phyloP scores from a whole-genome alignment of 2,797 vertebrate genomes.

The Eleutherodactylus coqui region DNA sequence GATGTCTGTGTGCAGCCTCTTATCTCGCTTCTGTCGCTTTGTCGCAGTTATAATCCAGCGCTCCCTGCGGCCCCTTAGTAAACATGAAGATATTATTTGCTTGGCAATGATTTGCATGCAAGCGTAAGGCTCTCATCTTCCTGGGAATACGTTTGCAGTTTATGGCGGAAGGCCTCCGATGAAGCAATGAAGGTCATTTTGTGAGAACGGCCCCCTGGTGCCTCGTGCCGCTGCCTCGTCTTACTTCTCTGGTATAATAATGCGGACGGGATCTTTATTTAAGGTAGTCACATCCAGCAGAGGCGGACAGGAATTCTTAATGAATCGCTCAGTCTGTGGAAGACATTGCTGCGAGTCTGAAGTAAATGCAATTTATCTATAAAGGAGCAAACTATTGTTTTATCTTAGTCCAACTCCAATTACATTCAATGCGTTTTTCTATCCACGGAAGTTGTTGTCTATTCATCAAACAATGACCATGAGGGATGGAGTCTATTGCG shows the following conservation, averaged over 20 bases:
- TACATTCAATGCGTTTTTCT: background rate
- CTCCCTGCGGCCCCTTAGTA: slow-evolving; percentile 45
- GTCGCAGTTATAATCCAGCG: slow-evolving; percentile 26
- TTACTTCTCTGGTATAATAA: slow-evolving; percentile 37
- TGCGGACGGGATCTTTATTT: slow-evolving; percentile 65
- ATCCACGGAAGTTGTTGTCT: background rate
- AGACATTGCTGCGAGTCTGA: background rate
- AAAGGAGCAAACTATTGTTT: background rate
- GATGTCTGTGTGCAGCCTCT: background rate
- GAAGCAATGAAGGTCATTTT: slow-evolving; percentile 51
- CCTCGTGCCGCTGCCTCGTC: slow-evolving; percentile 43
- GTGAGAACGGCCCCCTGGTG: slow-evolving; percentile 10
- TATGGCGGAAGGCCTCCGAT: slow-evolving; percentile 34
- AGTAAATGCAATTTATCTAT: background rate
- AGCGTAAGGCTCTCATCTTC: slow-evolving; percentile 33
- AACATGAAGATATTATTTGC: slow-evolving; percentile 6
- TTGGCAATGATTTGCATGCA: slow-evolving; percentile 37
- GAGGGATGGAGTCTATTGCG: background rate
- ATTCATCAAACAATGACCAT: background rate
- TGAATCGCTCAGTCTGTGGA: slow-evolving; percentile 23
- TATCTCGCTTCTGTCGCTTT: slow-evolving; percentile 20
- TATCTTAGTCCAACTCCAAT: background rate
- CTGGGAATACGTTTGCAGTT: slow-evolving; percentile 46
- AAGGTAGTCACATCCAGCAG: slow-evolving; percentile 49
- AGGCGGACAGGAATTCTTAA: slow-evolving; percentile 51